Evolutionary conservation across 1,140 invertebrate species (phyloP).

Genomic region (Triops cancriformis): DNA sequence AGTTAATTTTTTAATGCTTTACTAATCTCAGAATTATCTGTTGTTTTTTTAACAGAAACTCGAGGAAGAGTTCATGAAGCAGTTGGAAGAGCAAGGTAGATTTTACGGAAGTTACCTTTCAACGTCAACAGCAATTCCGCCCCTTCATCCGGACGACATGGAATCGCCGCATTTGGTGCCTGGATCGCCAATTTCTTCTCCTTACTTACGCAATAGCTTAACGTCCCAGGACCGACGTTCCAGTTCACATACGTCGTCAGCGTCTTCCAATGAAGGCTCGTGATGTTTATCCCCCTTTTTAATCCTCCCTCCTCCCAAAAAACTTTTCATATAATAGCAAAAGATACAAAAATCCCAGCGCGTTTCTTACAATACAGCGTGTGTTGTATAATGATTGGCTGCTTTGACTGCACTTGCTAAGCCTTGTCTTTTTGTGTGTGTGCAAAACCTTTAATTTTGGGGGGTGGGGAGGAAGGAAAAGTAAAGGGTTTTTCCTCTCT

Average conservation of each 20-base stretch:
- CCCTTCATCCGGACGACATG: slow-evolving; percentile 24
- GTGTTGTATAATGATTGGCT: background rate
- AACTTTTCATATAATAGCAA: background rate
- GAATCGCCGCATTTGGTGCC: background rate
- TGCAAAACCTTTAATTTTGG: background rate
- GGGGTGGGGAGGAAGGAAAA: background rate
- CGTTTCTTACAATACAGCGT: background rate
- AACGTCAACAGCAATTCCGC: slow-evolving; percentile 17
- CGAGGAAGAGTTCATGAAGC: slow-evolving; percentile 72
- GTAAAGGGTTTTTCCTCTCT: background rate
- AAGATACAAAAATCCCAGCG: background rate
- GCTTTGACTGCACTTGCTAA: background rate
- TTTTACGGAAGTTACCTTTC: slow-evolving; percentile 36
- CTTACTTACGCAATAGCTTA: background rate
- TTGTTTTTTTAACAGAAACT: slow-evolving; percentile 52
- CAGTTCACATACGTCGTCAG: background rate
- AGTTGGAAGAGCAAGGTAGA: slow-evolving; percentile 70
- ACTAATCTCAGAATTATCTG: slow-evolving; percentile 22
- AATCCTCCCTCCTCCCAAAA: no score
- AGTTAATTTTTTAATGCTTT: slow-evolving; percentile 32
- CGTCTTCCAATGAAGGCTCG: slow-evolving; percentile 4
- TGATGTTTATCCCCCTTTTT: background rate
- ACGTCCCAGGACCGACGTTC: background rate
- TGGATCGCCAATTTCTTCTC: slow-evolving; percentile 1
- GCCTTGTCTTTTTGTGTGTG: background rate